These are phyloP conservation scores for Dicyrtoma fusca DNA, from an alignment of 2,888 invertebrate species.

Conservation along the genomic window DNA sequence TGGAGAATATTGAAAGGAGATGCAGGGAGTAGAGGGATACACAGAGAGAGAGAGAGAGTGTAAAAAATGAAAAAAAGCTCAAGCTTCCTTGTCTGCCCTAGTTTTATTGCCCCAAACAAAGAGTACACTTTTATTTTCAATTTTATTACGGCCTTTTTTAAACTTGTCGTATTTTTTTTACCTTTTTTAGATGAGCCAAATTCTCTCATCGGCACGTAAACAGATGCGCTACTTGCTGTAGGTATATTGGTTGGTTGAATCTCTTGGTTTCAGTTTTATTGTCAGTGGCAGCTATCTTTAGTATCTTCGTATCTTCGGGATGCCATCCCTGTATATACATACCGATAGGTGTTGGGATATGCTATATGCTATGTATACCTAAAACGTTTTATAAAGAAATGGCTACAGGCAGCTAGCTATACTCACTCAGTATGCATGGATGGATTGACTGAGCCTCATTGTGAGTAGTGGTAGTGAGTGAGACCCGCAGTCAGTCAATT, in stretches of 20 bases:
- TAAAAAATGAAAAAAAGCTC: constrained; percentile 2
- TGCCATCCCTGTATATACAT: neutral
- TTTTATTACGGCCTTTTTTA: constrained; percentile 27
- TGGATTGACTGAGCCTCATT: too few relatives aligned
- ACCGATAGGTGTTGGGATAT: too few relatives aligned
- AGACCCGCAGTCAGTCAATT: neutral
- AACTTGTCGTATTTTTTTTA: neutral
- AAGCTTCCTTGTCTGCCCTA: constrained; percentile 18
- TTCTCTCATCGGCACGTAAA: neutral
- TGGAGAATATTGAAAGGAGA: neutral
- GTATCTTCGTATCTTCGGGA: neutral
- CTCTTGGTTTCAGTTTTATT: neutral
- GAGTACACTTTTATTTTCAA: constrained; percentile 32
- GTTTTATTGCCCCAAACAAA: constrained; percentile 24
- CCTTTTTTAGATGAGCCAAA: neutral
- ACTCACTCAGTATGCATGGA: too few relatives aligned
- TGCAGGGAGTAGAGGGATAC: neutral
- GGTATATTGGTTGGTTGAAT: too few relatives aligned
- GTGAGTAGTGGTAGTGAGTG: too few relatives aligned
- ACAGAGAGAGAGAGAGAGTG: neutral
- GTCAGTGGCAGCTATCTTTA: neutral
- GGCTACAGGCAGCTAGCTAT: too few relatives aligned
- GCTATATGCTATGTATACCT: too few relatives aligned
- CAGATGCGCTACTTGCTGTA: too few relatives aligned
- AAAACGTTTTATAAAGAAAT: too few relatives aligned